Evolutionary conservation across 2,888 invertebrate species (phyloP).

Genomic region (Dicyrtoma fusca): DNA sequence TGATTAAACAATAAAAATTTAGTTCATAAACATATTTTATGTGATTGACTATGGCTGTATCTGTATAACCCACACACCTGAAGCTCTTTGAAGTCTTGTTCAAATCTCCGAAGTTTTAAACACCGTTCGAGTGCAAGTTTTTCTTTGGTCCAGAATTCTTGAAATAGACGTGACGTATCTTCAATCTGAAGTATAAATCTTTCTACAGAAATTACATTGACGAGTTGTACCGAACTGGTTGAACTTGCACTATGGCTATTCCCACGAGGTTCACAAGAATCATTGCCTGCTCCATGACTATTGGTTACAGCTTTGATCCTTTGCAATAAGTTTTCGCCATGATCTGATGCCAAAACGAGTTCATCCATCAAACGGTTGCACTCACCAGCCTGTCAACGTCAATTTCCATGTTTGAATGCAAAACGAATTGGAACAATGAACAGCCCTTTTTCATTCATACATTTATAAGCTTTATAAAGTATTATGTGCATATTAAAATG

Average conservation of each 20-base stretch:
- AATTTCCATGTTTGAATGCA: no score
- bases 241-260: background rate
- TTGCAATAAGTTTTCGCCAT: conserved; percentile 83
- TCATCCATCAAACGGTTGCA: conserved; percentile 79
- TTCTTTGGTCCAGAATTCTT: conserved; percentile 92
- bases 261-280: background rate
- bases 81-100: conserved; percentile 90
- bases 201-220: conserved; percentile 57
- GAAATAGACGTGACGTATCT: conserved; percentile 91
- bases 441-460: no score
- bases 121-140: conserved; percentile 86
- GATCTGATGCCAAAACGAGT: conserved; percentile 80
- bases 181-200: conserved; percentile 89
- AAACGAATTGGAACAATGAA: no score
- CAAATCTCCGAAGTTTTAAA: conserved; percentile 86
- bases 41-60: no score
- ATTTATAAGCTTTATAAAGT: no score
- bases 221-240: conserved; percentile 49
- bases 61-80: conserved; percentile 66
- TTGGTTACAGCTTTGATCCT: conserved; percentile 59
- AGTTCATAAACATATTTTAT: background rate
- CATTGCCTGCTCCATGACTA: background rate
- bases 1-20: background rate
- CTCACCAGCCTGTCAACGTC: conserved; percentile 61
- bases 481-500: no score